phyloP scores from a whole-genome alignment of 2,797 vertebrate genomes.

The Anomalospiza imberbis region DNA sequence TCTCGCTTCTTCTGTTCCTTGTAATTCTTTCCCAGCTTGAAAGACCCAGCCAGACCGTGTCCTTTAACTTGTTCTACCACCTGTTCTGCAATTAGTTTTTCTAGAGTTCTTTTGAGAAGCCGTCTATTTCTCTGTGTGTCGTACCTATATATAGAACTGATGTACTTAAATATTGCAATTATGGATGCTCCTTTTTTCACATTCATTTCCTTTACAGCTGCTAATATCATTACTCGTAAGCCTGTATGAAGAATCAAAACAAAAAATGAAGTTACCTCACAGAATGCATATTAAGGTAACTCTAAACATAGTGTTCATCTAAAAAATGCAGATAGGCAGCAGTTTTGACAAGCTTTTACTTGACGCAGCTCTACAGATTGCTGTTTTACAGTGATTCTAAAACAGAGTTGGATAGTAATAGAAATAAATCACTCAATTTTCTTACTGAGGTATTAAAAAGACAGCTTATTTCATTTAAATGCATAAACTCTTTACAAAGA shows the following conservation, averaged over 20 bases:
- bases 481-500: neutral
- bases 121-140: conserved; percentile 87
- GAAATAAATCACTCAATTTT: neutral
- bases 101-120: conserved; percentile 88
- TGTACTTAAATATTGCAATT: conserved; percentile 89
- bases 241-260: conserved; percentile 73
- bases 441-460: neutral
- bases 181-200: conserved; percentile 90
- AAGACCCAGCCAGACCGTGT: conserved; percentile 92
- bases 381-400: neutral
- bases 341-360: neutral
- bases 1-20: conserved; percentile 84
- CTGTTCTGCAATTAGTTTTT: conserved; percentile 87
- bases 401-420: neutral
- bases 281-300: neutral
- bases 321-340: neutral
- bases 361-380: neutral
- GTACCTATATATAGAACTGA: conserved; percentile 85
- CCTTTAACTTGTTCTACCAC: conserved; percentile 92
- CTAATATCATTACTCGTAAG: conserved; percentile 90
- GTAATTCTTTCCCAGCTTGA: conserved; percentile 93
- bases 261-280: neutral
- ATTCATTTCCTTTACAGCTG: conserved; percentile 90
- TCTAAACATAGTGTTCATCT: neutral
- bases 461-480: neutral